Evolutionary conservation across 2,797 vertebrate species (phyloP).

Genomic region (Pachyuromys duprasi): DNA sequence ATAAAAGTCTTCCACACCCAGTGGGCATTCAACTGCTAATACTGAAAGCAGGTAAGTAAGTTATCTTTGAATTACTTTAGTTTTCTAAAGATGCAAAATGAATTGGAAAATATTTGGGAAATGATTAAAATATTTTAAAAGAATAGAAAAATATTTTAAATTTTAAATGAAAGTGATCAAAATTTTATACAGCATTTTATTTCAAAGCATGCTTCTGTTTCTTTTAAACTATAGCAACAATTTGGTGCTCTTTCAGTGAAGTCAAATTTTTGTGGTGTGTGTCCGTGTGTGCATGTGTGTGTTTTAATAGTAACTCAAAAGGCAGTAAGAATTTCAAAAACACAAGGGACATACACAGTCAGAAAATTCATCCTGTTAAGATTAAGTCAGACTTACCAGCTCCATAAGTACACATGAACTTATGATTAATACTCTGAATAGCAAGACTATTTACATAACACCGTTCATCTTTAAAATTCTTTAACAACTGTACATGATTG

Average conservation of each 20-base stretch:
- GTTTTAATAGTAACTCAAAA: not conserved
- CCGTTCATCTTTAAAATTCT: not conserved
- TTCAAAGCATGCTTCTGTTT: conserved; percentile 27
- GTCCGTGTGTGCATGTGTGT: not conserved
- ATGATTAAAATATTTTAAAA: conserved; percentile 24
- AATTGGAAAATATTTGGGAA: not conserved
- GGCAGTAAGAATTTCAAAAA: not conserved
- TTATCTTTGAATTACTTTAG: not conserved
- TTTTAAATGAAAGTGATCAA: conserved; percentile 27
- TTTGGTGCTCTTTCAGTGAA: not conserved
- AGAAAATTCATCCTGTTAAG: conserved; percentile 37
- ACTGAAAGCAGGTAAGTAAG: conserved; percentile 11
- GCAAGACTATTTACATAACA: not conserved
- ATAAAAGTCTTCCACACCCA: not conserved
- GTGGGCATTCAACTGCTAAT: not conserved
- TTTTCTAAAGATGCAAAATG: conserved; percentile 19
- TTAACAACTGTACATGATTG: conserved; percentile 18
- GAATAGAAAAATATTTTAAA: not conserved
- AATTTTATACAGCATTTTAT: not conserved
- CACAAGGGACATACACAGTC: not conserved
- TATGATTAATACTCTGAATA: not conserved
- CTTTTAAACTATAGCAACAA: conserved; percentile 7
- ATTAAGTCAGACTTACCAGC: not conserved
- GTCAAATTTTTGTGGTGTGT: not conserved
- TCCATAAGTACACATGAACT: not conserved